Base-by-base conservation (phyloP, 2,888 invertebrate species). In the Leptothorax acervorum region DNA sequence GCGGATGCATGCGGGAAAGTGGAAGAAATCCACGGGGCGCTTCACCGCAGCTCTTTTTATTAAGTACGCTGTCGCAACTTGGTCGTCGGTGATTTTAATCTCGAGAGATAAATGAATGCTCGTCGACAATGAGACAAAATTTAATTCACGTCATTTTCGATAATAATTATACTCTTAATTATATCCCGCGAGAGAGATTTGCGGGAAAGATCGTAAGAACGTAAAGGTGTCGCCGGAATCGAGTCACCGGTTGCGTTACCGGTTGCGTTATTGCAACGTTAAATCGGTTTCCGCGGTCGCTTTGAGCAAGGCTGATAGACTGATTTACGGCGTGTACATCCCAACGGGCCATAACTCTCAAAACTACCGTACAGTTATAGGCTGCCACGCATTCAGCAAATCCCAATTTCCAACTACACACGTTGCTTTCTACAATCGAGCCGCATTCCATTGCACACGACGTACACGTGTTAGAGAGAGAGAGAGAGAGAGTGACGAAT, bases 231-330 rank as follows among this genome's bases (percentile, higher is more conserved):
- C 45, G 23, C 55, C 39, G 39, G 42, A 39, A 53, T 71, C 74
- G 65, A 70, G 71, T 83, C 55, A 57, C 62, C n/a, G n/a, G 66
- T 31, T 66, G 45, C 55, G 87, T 86, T 86, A 82, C 78, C 82
- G 66, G 53, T 31, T 23, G 23, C 35, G 35, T 35, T 35, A 35
- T 84, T 79, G n/a, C 65, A 62, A 73, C 66, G 66, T 63, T 82
- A 63, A 82, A 82, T 73, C 71, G 18, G 39, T 66, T 82, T 75
- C 48, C 57, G 79, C 60, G 71, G 71, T n/a, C 53, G 53, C 85
- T 79, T 78, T 79, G 79, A 86, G 31, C 23, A 28, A 28, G 12
- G 18, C 39, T 15, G 18, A 48, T 79, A 79, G 57, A 79, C 45
- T 79, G 79, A 79, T 79, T 79, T 79, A 73, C 73, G 45, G 18